Base-by-base conservation (phyloP, 2,888 invertebrate genomes). In the Himalopsyche japonica region DNA sequence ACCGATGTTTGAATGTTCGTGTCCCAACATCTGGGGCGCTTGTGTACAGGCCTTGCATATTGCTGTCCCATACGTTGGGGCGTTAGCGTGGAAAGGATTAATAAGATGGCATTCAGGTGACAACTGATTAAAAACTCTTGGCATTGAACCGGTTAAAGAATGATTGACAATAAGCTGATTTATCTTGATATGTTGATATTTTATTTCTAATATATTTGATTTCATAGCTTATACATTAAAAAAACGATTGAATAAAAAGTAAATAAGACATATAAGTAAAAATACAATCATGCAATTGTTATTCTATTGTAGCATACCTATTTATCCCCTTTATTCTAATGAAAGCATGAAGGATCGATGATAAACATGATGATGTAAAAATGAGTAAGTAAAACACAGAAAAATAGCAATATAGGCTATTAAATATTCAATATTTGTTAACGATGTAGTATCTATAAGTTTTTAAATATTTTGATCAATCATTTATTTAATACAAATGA, bases 281-380 rank as follows among this genome's bases (percentile, higher is more conserved):
- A 43, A 43, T 15, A 43, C 43, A 30, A 18, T 18, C 37, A 81
- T 81, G 76, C 43, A 81, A 43, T 5, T 76, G 34, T 12, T 30
- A 77, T 8, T 57, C 32, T 20, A 79, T 57, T 70, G 15, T 82
- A 78, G 82, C 87, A 86, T 87, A 87, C 87, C 87, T 87, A 87
- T 86, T 84, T 70, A 79, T 84, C 76, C 87, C 87, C 64, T 87
- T 87, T 82, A 86, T 81, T 85, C 87, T 87, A 87, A 86, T 82
- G 87, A 81, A 76, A 85, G 87, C 87, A 85, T 87, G 87, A 86
- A 83, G 84, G 84, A 84, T 84, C 85, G 84, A 86, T 80, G 86
- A 81, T 49, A 83, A 83, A 82, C 47, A 82, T 84, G 82, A 81
- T 79, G 79, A 76, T 84, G 32, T 84, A 32, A 81, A 64, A 82